Evolutionary conservation across 2,888 invertebrate species (phyloP).

Genomic region (Panopea generosa): DNA sequence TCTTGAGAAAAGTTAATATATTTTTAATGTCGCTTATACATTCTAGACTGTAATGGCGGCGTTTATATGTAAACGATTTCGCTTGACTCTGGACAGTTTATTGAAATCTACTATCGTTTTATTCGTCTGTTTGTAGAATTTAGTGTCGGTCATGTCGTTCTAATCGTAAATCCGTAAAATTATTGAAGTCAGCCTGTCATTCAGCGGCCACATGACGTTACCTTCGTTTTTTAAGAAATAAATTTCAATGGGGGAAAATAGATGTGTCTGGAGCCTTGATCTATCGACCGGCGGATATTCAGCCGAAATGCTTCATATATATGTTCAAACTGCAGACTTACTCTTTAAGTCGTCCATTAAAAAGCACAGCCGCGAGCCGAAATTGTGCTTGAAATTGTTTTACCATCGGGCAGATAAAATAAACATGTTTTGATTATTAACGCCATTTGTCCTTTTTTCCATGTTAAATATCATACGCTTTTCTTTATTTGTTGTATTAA

Average conservation of each 20-base stretch:
- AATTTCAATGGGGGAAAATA: conserved; percentile 48
- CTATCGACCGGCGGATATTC: background rate
- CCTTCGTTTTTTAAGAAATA: conserved; percentile 46
- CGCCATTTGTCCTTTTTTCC: no score
- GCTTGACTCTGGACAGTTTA: conserved; percentile 46
- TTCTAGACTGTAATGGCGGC: conserved; percentile 24
- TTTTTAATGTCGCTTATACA: conserved; percentile 49
- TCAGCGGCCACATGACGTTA: conserved; percentile 18
- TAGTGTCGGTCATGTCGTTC: conserved; percentile 39
- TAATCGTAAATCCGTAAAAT: conserved; percentile 31
- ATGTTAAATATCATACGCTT: no score
- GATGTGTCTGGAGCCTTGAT: conserved; percentile 37
- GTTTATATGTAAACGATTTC: conserved; percentile 37
- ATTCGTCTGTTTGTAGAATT: conserved; percentile 42
- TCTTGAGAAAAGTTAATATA: conserved; percentile 36
- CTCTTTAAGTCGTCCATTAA: no score
- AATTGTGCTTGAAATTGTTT: no score
- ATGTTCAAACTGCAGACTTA: no score
- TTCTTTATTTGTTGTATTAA: no score
- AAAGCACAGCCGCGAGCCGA: no score
- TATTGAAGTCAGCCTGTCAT: conserved; percentile 16
- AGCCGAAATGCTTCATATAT: no score
- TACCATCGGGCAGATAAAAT: no score
- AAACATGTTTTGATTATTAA: no score
- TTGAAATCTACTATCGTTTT: conserved; percentile 53